phyloP scores from a whole-genome alignment of 1,140 invertebrate genomes.

The Neodiprion fabricii region DNA sequence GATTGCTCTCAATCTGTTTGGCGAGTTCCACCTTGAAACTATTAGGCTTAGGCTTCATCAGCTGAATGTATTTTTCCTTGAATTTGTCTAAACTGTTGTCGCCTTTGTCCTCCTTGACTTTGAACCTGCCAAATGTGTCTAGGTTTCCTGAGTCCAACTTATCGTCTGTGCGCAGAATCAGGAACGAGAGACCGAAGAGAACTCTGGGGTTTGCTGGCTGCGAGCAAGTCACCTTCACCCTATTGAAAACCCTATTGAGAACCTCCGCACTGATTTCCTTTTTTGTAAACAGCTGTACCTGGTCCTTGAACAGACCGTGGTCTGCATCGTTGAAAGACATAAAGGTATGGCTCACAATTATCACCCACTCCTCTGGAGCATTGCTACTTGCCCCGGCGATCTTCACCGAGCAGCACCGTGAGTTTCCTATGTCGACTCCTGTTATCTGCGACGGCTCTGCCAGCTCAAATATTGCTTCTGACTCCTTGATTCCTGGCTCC shows the following conservation, averaged over 20 bases:
- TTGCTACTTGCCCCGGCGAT: constrained; percentile 46
- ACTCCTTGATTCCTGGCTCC: constrained; percentile 52
- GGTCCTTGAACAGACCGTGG: constrained; percentile 51
- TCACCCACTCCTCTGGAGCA: constrained; percentile 54
- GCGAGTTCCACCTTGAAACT: constrained; percentile 43
- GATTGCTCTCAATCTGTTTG: constrained; percentile 39
- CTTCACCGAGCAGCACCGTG: constrained; percentile 51
- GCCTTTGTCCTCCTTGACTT: constrained; percentile 42
- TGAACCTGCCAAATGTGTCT: constrained; percentile 55
- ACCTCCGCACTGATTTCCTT: constrained; percentile 51
- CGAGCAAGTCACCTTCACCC: constrained; percentile 56
- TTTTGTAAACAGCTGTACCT: constrained; percentile 56
- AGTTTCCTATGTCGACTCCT: constrained; percentile 56
- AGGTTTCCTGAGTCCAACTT: constrained; percentile 42
- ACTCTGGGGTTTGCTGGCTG: constrained; percentile 54
- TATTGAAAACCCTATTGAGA: constrained; percentile 50
- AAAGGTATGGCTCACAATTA: constrained; percentile 53
- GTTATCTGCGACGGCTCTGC: constrained; percentile 47
- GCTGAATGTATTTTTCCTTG: constrained; percentile 46
- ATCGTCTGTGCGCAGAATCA: constrained; percentile 51
- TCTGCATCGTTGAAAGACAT: constrained; percentile 53
- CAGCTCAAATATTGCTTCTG: constrained; percentile 50
- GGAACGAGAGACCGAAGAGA: constrained; percentile 51
- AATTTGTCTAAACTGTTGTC: constrained; percentile 38
- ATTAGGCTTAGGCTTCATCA: constrained; percentile 34